Percentiles rank a stretch among this genome's conserved stretches.
Conservation (phyloP, 92 coral and sea anemone species). For the Epizoanthus fatuus region DNA sequence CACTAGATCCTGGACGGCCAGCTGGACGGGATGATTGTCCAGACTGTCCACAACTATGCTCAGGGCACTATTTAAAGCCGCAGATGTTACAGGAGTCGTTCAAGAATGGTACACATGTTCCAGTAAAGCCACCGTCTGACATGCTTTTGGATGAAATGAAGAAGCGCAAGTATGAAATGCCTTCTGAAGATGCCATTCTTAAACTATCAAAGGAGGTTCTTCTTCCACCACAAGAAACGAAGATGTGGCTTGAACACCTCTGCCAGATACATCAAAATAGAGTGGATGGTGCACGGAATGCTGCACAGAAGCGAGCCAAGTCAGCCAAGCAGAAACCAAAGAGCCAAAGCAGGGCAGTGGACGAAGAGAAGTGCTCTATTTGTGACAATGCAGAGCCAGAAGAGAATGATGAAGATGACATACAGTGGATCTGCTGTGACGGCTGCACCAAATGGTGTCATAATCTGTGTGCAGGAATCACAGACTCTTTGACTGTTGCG, state of each 20-base stretch:
- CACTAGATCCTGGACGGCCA: conserved; percentile 50
- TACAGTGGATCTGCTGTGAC: conserved; percentile 54
- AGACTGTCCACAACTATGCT: conserved; percentile 44
- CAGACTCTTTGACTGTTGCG: conserved; percentile 18
- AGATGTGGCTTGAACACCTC: conserved; percentile 46
- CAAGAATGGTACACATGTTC: conserved; percentile 12
- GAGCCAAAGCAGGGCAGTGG: conserved; percentile 19
- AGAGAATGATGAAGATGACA: conserved; percentile 24
- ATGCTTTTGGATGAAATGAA: conserved; percentile 44
- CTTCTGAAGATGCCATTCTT: conserved; percentile 40
- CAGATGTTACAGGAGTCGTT: conserved; percentile 40
- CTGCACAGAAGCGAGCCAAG: conserved; percentile 52
- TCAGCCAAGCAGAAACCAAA: conserved; percentile 35
- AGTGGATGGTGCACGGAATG: conserved; percentile 46
- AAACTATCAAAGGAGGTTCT: conserved; percentile 47
- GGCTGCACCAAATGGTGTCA: conserved; percentile 58
- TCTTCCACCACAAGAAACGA: conserved; percentile 55
- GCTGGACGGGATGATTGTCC: conserved; percentile 57
- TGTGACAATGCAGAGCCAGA: conserved; percentile 32
- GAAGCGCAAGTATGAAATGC: conserved; percentile 40
- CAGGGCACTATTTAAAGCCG: conserved; percentile 57
- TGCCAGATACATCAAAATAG: conserved; percentile 41
- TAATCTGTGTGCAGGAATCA: conserved; percentile 39
- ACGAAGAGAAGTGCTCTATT: conserved; percentile 39
- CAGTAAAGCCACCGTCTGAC: conserved; percentile 47